Conservation (phyloP, 2,113 vertebrate species). For the Podocnemis expansa region DNA sequence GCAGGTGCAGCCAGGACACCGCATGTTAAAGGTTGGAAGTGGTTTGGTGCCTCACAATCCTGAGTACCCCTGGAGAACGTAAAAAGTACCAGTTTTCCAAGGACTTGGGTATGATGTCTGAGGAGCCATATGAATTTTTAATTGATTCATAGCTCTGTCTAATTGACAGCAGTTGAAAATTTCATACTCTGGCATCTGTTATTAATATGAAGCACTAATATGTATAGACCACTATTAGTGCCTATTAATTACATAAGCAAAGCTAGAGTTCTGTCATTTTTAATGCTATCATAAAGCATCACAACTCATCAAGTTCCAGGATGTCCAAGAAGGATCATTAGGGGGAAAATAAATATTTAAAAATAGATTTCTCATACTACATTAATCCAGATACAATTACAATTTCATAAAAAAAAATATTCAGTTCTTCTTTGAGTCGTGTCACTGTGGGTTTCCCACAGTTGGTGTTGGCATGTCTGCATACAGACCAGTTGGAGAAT, state of each 20-base stretch:
- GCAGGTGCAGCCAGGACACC: neutral
- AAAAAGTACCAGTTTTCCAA: neutral
- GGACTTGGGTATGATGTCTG: neutral
- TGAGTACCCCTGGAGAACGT: neutral
- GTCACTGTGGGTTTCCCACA: too few relatives aligned
- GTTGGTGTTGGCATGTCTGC: too few relatives aligned
- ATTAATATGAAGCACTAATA: neutral
- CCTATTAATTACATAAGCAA: neutral
- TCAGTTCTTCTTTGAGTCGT: too few relatives aligned
- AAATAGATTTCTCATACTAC: too few relatives aligned
- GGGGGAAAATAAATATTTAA: too few relatives aligned
- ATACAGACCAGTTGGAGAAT: too few relatives aligned
- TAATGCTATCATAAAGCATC: neutral
- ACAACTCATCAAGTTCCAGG: neutral
- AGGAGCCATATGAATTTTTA: neutral
- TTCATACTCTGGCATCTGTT: neutral
- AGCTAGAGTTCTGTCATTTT: neutral
- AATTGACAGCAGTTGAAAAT: neutral
- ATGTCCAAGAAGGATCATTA: neutral
- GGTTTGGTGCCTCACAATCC: too few relatives aligned
- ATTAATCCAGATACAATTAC: neutral
- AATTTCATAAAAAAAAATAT: neutral
- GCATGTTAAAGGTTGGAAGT: too few relatives aligned
- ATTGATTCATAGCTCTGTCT: neutral
- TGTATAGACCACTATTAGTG: neutral